Conservation (phyloP, 92 coral and sea anemone species). For the Umimayanthus kanabou region DNA sequence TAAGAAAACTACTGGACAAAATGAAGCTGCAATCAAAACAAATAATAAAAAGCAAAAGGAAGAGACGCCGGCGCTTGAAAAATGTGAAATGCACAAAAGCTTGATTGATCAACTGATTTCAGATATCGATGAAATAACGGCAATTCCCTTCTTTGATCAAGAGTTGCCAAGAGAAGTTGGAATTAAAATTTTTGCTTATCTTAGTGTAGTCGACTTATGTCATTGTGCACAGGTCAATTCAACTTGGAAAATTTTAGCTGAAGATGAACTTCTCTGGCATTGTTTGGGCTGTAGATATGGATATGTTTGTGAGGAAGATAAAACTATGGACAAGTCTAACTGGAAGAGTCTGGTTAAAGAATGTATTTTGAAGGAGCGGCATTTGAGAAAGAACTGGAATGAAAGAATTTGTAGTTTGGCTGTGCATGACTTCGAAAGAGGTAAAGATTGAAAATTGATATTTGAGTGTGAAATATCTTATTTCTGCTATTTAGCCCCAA, state of each 20-base stretch:
- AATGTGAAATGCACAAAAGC: slow-evolving; percentile 30
- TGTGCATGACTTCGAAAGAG: slow-evolving; percentile 88
- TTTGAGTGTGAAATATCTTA: too few species aligned
- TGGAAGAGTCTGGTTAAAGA: slow-evolving; percentile 79
- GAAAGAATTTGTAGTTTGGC: slow-evolving; percentile 83
- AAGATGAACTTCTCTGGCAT: slow-evolving; percentile 88
- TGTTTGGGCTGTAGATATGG: slow-evolving; percentile 60
- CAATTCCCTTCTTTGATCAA: slow-evolving; percentile 89
- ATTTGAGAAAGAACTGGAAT: slow-evolving; percentile 79
- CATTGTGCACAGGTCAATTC: slow-evolving; percentile 81
- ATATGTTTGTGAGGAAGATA: slow-evolving; percentile 45
- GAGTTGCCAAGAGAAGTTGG: slow-evolving; percentile 90
- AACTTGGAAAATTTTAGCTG: slow-evolving; percentile 81
- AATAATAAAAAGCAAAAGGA: slow-evolving; percentile 18
- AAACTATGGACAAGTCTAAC: slow-evolving; percentile 45
- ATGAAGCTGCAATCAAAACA: background rate
- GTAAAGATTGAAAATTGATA: slow-evolving; percentile 36
- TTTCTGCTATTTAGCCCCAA: too few species aligned
- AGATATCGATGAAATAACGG: slow-evolving; percentile 89
- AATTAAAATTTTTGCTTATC: slow-evolving; percentile 67
- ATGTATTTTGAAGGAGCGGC: slow-evolving; percentile 54
- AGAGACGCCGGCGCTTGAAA: background rate
- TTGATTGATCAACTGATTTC: slow-evolving; percentile 81
- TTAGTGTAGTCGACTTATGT: slow-evolving; percentile 74
- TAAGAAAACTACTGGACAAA: slow-evolving; percentile 21